Base-by-base conservation (phyloP, 1,140 invertebrate species). In the Caligus rogercresseyi region DNA sequence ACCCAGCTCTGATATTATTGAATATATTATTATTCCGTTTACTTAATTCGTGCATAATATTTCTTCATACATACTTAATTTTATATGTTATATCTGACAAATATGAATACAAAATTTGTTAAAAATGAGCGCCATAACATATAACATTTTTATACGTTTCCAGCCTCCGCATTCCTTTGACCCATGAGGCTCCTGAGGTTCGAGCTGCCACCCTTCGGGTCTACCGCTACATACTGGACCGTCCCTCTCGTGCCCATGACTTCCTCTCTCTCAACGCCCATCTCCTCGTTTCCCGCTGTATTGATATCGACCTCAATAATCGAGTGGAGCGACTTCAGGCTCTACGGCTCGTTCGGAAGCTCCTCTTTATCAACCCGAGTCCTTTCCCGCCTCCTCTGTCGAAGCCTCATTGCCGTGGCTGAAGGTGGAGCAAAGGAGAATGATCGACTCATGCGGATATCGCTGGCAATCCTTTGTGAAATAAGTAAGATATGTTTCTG, bases 321-420 rank as follows among this genome's bases (percentile, higher is more conserved):
- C 86, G 91, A 69, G 81, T 85, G 64, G 91, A 95, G 72, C 78
- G 90, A 23, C 80, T 92, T 52, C 89, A 95, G 75, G 89, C 88
- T 0, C 74, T 94, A 64, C 81, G 89, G 69, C 78, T 95, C 16
- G 81, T 86, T 25, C 74, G 87, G 65, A 80, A 83, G 66, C 77
- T 84, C 18, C 72, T 43, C 15, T 60, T 60, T 31, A 14, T 25
- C 19, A n/a, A 16, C 23, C 57, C 23, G 18, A 16, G 21, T 13
- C 18, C 21, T n/a, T 25, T 60, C 24, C 26, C 26, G 13, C 24
- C 57, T 21, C 18, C 26, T 20, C 21, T 23, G n/a, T 11, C 23
- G 57, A 16, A 60, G 57, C 21, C 23, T 95, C 11, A 79, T 89
- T 15, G 82, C 89, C 52, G 77, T 93, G 56, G 87, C 85, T 0